These are phyloP conservation scores for Noctua pronuba DNA, from an alignment of 2,888 invertebrate genomes.

Conservation along the genomic window DNA sequence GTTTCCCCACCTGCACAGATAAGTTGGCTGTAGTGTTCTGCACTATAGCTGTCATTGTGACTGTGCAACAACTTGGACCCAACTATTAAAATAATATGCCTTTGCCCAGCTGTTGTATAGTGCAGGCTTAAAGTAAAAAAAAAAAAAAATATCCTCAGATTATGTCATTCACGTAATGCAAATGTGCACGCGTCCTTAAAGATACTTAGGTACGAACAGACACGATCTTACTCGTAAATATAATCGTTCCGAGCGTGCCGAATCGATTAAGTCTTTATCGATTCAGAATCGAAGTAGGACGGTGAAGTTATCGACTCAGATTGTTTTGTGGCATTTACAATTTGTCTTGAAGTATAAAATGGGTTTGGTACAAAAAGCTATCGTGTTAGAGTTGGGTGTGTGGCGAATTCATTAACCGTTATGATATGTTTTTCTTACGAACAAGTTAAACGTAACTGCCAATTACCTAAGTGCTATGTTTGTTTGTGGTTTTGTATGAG, in stretches of 20 bases:
- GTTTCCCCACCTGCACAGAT: too few relatives aligned
- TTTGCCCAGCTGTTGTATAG: neutral
- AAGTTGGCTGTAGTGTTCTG: too few relatives aligned
- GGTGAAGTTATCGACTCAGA: slow-evolving; percentile 81
- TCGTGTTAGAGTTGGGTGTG: slow-evolving; percentile 33
- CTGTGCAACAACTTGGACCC: too few relatives aligned
- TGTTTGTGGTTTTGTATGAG: slow-evolving; percentile 12
- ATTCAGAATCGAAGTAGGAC: slow-evolving; percentile 80
- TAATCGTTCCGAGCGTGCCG: slow-evolving; percentile 72
- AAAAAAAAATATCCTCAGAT: neutral
- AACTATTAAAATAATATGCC: neutral
- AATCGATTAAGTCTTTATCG: slow-evolving; percentile 80
- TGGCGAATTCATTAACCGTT: slow-evolving; percentile 57
- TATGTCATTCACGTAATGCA: neutral
- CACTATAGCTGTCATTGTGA: neutral
- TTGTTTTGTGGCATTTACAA: slow-evolving; percentile 62
- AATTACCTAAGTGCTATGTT: slow-evolving; percentile 14
- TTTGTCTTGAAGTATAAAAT: slow-evolving; percentile 61
- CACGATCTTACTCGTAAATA: slow-evolving; percentile 58
- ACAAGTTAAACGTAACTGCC: slow-evolving; percentile 19
- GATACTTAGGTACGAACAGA: slow-evolving; percentile 22
- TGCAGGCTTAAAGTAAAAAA: too few relatives aligned
- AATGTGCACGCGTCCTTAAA: slow-evolving; percentile 3
- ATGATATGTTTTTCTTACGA: slow-evolving; percentile 37
- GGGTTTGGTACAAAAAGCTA: slow-evolving; percentile 55